Base-by-base conservation (phyloP, 2,888 invertebrate species). In the Sthenelais limicola region DNA sequence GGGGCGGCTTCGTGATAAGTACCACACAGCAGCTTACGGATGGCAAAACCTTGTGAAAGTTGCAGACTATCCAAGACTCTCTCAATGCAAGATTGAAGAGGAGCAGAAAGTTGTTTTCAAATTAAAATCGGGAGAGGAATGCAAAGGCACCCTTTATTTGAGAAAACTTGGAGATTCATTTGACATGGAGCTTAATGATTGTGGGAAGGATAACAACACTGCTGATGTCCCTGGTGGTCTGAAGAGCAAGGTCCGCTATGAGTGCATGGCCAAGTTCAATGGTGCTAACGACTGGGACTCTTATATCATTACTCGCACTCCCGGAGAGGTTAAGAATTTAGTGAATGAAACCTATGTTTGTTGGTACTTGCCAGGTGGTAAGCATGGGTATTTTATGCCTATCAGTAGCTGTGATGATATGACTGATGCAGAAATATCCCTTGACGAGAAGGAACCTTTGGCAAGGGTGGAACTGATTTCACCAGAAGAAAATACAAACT, bases 351-450 rank as follows among this genome's bases (percentile, higher is more conserved):
- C 62, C 4, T 62, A 38, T 26, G 38, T 62, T 21, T 62, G 62
- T 43, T 62, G 62, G 62, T 38, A 62, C 21, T 7, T 62, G 2
- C 24, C 24, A 26, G 38, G 43, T 2, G 9, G 24, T 12, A 1
- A 24, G 1, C 24, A 62, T 15, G 62, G 62, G 15, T 62, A 24
- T 43, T 24, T 62, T 1, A 35, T 62, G 35, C 62, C 62, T 3
- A 43, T 62, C 18, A 62, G 62, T 38, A 43, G 43, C 38, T 62
- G 62, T 24, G 43, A 62, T 62, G 62, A 62, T 28, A 62, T 38
- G 38, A 62, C 62, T 4, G 26, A 35, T 15, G 21, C 62, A 1
- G 38, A 21, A 5, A 62, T 62, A n/a, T 35, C 62, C 12, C 38
- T 62, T 4, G 38, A 62, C 21, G 38, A 38, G 35, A 62, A 62